These are phyloP conservation scores for Aurelia coerulea DNA, from an alignment of 30 jellyfish, hydroid and myxozoan species.

Conservation along the genomic window DNA sequence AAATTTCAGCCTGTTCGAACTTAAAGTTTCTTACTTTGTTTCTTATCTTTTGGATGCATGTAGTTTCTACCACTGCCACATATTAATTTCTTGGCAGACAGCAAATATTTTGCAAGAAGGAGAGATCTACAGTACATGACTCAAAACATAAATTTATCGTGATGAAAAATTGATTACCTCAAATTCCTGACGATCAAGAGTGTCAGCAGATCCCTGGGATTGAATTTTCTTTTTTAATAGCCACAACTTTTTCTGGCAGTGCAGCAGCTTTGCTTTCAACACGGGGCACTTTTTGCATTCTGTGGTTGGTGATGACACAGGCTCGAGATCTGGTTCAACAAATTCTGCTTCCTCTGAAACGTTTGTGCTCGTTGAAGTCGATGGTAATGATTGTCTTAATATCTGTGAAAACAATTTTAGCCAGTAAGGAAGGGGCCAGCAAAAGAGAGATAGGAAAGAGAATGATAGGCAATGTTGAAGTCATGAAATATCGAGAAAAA, in stretches of 20 bases:
- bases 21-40: too few species aligned
- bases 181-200: too few species aligned
- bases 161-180: too few species aligned
- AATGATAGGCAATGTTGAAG: neutral
- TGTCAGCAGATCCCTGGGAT: too few species aligned
- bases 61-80: too few species aligned
- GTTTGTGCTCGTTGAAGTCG: neutral
- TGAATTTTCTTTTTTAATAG: neutral
- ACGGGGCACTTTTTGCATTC: neutral
- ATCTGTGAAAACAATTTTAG: neutral
- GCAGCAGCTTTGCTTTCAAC: neutral
- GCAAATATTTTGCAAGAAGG: too few species aligned
- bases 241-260: neutral
- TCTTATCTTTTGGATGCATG: too few species aligned
- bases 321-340: neutral
- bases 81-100: too few species aligned
- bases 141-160: too few species aligned
- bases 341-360: neutral
- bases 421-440: neutral
- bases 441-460: neutral
- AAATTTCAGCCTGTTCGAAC: too few species aligned
- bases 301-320: neutral
- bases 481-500: neutral
- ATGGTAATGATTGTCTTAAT: neutral
- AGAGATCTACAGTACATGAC: too few species aligned